Evolutionary conservation across 1,140 invertebrate species (phyloP).

Genomic region (Hestina assimilis): DNA sequence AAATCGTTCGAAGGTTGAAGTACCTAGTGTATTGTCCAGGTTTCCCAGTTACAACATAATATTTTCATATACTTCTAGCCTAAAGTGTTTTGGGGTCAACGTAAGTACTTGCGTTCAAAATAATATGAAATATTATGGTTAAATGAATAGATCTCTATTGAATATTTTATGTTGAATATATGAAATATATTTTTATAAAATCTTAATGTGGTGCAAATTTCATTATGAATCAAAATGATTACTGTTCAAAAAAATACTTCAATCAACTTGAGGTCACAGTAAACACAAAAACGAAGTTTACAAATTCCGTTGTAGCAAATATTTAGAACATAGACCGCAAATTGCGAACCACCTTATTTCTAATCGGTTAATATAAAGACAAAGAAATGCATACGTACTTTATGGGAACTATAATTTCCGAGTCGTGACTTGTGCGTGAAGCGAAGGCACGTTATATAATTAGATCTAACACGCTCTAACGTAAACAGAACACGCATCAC

Average conservation of each 20-base stretch:
- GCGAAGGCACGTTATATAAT: constrained; percentile 18
- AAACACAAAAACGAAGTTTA: no score
- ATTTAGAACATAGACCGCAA: no score
- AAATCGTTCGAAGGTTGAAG: constrained; percentile 22
- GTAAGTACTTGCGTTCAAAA: no score
- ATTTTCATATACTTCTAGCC: background rate
- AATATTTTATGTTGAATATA: background rate
- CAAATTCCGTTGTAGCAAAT: no score
- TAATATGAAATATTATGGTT: no score
- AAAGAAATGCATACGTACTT: background rate
- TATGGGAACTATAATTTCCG: constrained; percentile 14
- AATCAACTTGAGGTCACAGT: no score
- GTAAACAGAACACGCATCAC: constrained; percentile 41
- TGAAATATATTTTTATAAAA: no score
- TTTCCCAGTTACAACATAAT: constrained; percentile 10
- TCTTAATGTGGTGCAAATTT: no score
- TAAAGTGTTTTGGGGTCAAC: background rate
- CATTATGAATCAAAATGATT: no score
- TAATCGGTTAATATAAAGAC: background rate
- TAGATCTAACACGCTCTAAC: constrained; percentile 45
- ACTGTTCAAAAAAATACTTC: no score
- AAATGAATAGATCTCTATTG: no score
- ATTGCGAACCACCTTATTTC: no score
- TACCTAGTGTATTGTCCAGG: constrained; percentile 19
- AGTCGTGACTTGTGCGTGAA: constrained; percentile 24